These are phyloP conservation scores for Oncorhynchus mykiss DNA, from an alignment of 2,113 vertebrate genomes.

Conservation along the genomic window DNA sequence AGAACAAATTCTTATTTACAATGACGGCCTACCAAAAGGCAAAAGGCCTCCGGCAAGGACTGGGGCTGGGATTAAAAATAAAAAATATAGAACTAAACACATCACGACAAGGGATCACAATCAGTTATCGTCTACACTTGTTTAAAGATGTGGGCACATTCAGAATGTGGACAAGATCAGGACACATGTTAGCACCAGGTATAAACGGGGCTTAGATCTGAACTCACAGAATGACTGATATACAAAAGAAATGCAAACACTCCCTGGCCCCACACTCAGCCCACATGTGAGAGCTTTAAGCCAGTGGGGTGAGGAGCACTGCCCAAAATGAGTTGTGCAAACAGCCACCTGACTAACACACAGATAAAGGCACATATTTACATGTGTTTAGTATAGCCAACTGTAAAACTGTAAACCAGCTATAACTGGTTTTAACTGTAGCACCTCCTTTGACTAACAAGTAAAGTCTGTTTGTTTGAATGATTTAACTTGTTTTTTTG, in stretches of 20 bases:
- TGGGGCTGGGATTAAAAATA: no score
- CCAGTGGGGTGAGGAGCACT: neutral
- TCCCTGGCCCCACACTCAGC: neutral
- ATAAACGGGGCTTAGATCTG: neutral
- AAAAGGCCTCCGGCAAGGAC: no score
- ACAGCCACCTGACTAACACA: neutral
- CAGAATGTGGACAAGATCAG: no score
- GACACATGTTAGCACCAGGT: no score
- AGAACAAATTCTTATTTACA: no score
- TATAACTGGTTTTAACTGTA: neutral
- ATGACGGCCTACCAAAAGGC: no score
- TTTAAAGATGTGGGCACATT: no score
- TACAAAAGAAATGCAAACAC: neutral
- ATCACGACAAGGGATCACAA: no score
- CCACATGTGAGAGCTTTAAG: neutral
- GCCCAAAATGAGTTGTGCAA: neutral
- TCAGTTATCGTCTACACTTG: no score
- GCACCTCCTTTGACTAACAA: neutral
- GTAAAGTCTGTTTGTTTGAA: neutral
- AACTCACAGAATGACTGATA: neutral
- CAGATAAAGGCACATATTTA: neutral
- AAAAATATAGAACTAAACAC: no score
- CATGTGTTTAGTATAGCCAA: neutral
- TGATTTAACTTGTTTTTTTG: no score
- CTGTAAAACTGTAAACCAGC: neutral